Conservation (phyloP, 2,888 invertebrate species). For the Lithophane ornitopus region DNA sequence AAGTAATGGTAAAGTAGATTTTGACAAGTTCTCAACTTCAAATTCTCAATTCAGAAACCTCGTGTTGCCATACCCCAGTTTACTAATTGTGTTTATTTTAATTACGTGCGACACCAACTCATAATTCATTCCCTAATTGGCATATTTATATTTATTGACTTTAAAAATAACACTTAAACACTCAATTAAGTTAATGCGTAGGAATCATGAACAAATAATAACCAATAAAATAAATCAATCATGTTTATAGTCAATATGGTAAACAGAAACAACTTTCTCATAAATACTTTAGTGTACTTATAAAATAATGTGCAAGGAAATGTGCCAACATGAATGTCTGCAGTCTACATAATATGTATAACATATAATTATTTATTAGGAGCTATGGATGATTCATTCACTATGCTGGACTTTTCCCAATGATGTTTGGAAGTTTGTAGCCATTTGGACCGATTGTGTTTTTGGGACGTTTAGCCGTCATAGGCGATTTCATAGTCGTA, state of each 20-base stretch:
- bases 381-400: slow-evolving; percentile 32
- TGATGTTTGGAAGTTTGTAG: not conserved
- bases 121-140: slow-evolving; percentile 32
- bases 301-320: slow-evolving; percentile 14
- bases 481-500: not conserved
- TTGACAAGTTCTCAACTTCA: not conserved
- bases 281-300: slow-evolving; percentile 6
- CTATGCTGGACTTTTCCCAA: slow-evolving; percentile 6
- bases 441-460: too few relatives aligned
- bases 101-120: slow-evolving; percentile 10
- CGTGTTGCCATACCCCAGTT: slow-evolving; percentile 1
- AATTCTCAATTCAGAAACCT: not conserved
- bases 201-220: slow-evolving; percentile 6
- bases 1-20: not conserved
- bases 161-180: slow-evolving; percentile 18
- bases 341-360: slow-evolving; percentile 2
- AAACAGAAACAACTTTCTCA: slow-evolving; percentile 23
- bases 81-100: not conserved
- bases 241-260: not conserved
- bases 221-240: slow-evolving; percentile 33
- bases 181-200: slow-evolving; percentile 13
- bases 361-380: not conserved
- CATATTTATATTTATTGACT: slow-evolving; percentile 9
- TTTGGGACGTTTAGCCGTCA: too few relatives aligned
- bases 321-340: slow-evolving; percentile 8